Percentiles rank a stretch among this genome's conserved stretches.
phyloP scores from a whole-genome alignment of 1,140 invertebrate species.

The Thrips palmi region DNA sequence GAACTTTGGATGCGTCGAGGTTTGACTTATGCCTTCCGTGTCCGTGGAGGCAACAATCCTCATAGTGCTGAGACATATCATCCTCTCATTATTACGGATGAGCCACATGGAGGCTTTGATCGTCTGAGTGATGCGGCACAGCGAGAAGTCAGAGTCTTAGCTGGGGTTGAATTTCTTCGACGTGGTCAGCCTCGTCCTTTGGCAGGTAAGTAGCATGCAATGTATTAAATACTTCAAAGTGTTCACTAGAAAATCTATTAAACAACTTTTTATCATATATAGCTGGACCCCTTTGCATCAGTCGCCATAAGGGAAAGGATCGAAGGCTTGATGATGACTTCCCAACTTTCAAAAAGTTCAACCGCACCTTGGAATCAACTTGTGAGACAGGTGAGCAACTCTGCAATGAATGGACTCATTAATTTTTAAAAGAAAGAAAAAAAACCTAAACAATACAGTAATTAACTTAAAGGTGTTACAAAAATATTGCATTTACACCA shows the following conservation, averaged over 20 bases:
- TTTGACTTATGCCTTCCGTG: constrained; percentile 58
- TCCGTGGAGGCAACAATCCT: constrained; percentile 71
- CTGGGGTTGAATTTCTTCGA: constrained; percentile 67
- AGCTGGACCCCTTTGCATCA: constrained; percentile 62
- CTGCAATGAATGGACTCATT: not conserved
- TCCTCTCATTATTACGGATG: constrained; percentile 80
- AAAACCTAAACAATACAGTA: too few relatives aligned
- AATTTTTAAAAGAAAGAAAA: too few relatives aligned
- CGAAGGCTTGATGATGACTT: constrained; percentile 60
- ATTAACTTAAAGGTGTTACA: too few relatives aligned
- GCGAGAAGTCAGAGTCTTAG: constrained; percentile 55
- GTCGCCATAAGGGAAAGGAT: constrained; percentile 45
- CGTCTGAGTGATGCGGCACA: constrained; percentile 49
- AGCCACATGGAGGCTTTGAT: constrained; percentile 64
- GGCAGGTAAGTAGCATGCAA: constrained; percentile 39
- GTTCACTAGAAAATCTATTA: constrained; percentile 12
- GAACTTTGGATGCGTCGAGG: constrained; percentile 75
- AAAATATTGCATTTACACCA: not conserved
- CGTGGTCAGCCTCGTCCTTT: constrained; percentile 57
- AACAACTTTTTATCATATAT: constrained; percentile 15
- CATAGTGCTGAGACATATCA: constrained; percentile 76
- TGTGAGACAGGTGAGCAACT: constrained; percentile 39
- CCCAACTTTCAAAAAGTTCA: constrained; percentile 62
- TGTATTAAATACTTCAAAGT: constrained; percentile 7
- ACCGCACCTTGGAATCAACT: constrained; percentile 43